Evolutionary conservation across 2,888 invertebrate genomes (phyloP), one percentile per base, ranked within the genome.

Genomic region (Platerodrilus igneus): DNA sequence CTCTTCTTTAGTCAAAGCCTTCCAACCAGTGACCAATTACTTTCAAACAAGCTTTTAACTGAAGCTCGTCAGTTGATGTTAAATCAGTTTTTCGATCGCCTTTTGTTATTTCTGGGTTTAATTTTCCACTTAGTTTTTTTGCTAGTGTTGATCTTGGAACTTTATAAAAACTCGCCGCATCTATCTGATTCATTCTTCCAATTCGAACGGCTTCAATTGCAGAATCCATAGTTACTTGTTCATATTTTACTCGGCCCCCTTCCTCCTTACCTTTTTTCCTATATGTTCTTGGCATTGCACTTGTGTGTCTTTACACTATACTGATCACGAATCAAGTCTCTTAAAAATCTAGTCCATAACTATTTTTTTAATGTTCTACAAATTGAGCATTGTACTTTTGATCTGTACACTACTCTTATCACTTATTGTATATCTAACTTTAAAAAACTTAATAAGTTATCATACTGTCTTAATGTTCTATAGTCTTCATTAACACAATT

Each of bases 11-110:
- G 33, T 33, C 5, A 23, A n/a, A 15, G 2, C 33, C 33, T 16
- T 23, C 22, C 9, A 14, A 13, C 22, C 23, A 33, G 10, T 10
- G 15, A 1, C 22, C 22, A 13, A 22, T 3, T 15, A 23, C 16
- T 15, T 23, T 16, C n/a, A 33, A 9, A 15, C 23, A 33, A 7
- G 4, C 10, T 9, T 15, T 10, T 1, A 33, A 8, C 7, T 16
- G 2, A n/a, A 5, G n/a, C 9, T 33, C 33, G 8, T 33, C 23
- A 14, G 14, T 6, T 9, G 14, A 13, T 10, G 15, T 9, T 7
- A 22, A 22, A 9, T 23, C 33, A 4, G 23, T 16, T 10, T 11
- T 33, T 25, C 33, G 8, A 2, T 23, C 33, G 11, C 33, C 33
- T 4, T 7, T 15, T n/a, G 31, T 20, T 20, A 14, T 3, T 3